These are phyloP conservation scores for Ornithorhynchus anatinus DNA, from an alignment of 2,113 vertebrate species.

Conservation along the genomic window DNA sequence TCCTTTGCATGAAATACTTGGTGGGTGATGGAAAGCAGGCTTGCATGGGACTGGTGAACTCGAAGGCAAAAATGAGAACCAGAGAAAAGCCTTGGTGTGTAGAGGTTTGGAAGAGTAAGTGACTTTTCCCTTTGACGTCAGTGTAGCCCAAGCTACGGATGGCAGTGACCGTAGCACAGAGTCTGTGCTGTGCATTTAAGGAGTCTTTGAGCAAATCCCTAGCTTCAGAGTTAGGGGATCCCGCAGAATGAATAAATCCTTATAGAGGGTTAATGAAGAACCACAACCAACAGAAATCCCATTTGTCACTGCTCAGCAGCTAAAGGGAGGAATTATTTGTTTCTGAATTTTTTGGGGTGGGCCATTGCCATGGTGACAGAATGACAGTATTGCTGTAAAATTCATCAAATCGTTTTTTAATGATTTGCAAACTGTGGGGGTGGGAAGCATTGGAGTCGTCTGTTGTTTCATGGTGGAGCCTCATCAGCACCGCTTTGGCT, in stretches of 20 bases:
- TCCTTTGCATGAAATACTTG: no score
- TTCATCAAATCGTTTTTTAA: conserved; percentile 30
- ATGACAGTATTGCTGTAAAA: conserved; percentile 32
- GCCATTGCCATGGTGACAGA: conserved; percentile 47
- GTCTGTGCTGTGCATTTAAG: not conserved
- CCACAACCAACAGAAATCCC: not conserved
- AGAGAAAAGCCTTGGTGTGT: not conserved
- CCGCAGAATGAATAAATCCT: no score
- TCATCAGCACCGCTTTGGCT: no score
- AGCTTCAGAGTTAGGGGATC: not conserved
- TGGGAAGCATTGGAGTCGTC: no score
- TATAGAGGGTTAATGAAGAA: not conserved
- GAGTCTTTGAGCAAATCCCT: not conserved
- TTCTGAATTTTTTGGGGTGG: conserved; percentile 21
- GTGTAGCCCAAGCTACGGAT: not conserved
- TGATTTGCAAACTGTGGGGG: conserved; percentile 20
- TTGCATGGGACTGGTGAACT: no score
- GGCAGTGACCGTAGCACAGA: not conserved
- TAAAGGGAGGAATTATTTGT: conserved; percentile 40
- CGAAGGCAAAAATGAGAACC: no score
- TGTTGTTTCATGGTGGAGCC: no score
- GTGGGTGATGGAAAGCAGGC: no score
- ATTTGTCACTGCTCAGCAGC: conserved; percentile 27
- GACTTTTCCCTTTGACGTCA: not conserved
- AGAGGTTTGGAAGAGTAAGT: not conserved